Percentiles rank a stretch among this genome's conserved stretches.
These are phyloP conservation scores for Silurus lanzhouensis DNA, from an alignment of 2,797 vertebrate genomes.

Conservation along the genomic window DNA sequence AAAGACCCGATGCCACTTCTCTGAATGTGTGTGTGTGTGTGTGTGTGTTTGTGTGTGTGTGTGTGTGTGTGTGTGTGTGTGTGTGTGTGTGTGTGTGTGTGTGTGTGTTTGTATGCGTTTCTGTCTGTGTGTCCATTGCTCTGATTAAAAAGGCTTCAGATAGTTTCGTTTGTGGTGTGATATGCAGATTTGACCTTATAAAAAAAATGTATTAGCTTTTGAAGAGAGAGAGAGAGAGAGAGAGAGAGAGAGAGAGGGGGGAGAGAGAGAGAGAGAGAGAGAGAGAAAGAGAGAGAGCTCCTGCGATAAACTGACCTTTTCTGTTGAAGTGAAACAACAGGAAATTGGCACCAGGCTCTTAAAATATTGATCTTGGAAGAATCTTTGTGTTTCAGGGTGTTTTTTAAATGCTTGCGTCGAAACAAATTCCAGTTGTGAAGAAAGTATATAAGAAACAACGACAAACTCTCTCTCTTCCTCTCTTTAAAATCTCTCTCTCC, in stretches of 20 bases:
- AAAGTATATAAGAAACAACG: not conserved
- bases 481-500: not conserved
- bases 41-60: constrained; percentile 12
- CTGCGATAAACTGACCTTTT: constrained; percentile 55
- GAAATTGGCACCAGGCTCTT: constrained; percentile 23
- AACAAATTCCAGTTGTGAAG: not conserved
- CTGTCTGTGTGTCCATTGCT: constrained; percentile 4
- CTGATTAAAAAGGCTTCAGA: constrained; percentile 38
- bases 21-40: constrained; percentile 21
- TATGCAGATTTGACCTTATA: constrained; percentile 68
- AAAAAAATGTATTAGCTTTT: constrained; percentile 63
- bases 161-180: constrained; percentile 49
- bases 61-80: not conserved
- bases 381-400: not conserved
- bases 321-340: constrained; percentile 24
- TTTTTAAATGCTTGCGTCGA: not conserved
- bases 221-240: constrained; percentile 11
- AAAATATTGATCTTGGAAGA: constrained; percentile 2
- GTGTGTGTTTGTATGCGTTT: no score
- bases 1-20: constrained; percentile 22
- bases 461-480: not conserved
- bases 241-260: no score
- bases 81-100: not conserved
- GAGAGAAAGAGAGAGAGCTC: constrained; percentile 38
- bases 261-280: constrained; percentile 29